Base-by-base conservation (phyloP, 2,113 vertebrate genomes). In the Sylvilagus bachmani region DNA sequence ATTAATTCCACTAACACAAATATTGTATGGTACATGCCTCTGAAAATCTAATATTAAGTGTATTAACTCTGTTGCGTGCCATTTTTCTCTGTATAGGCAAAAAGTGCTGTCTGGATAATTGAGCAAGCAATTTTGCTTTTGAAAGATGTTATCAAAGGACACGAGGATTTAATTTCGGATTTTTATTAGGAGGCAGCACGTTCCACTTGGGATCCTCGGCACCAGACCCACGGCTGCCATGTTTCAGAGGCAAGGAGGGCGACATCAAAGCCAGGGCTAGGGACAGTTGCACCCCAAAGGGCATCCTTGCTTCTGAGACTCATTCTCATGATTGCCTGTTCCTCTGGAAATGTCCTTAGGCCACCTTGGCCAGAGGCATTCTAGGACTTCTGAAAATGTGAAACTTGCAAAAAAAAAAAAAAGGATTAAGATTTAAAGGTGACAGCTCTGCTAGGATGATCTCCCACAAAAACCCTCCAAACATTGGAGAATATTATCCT, bases 361-460 rank as follows among this genome's bases (percentile, higher is more conserved):
- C 97, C 89, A 91, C 97, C 90, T 91, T 3, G 44, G 25, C 97
- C 96, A 91, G 97, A 88, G 87, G 95, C 90, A 25, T 53, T 84
- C 86, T 96, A 95, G 73, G 90, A 97, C 55, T 62, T 95, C 93
- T 94, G 93, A 96, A 97, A 96, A 81, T 44, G 67, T 10, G 38
- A 94, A 93, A 49, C 55, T 25, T 71, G 75, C 11, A 44, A 44
- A 44, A 44, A 44, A 44, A 31, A 27, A 94, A 90, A 75, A 93
- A 92, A 84, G 16, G 1, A 96, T 93, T 36, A 86, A 78, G n/a
- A 86, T 97, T 98, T 97, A 96, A 98, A 98, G 95, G 83, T 66
- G 14, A 93, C 96, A 93, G 95, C 93, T 81, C 94, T 96, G 89
- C 91, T 95, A 93, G 96, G 85, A 66, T 51, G 95, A 95, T 88